phyloP scores from a whole-genome alignment of 2,888 invertebrate species.

The Oxyteleia sp. region DNA sequence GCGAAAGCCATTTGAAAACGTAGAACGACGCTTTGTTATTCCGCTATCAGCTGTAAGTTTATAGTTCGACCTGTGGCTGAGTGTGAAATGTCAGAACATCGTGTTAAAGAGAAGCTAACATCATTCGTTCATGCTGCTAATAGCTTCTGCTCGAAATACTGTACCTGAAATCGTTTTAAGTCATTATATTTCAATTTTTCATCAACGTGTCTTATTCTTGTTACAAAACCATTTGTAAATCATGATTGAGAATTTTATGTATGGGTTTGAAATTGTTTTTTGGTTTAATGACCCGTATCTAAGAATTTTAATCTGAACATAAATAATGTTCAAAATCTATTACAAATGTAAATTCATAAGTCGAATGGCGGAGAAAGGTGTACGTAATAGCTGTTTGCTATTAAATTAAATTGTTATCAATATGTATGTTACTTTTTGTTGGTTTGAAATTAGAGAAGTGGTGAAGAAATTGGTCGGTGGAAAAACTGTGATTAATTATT shows the following conservation, averaged over 20 bases:
- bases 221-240: no score
- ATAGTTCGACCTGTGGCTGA: slow-evolving; percentile 69
- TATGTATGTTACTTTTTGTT: no score
- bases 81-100: slow-evolving; percentile 87
- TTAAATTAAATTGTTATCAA: no score
- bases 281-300: no score
- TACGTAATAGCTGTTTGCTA: no score
- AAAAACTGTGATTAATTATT: no score
- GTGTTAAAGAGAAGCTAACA: slow-evolving; percentile 84
- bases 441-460: no score
- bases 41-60: slow-evolving; percentile 69
- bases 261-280: no score
- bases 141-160: slow-evolving; percentile 68
- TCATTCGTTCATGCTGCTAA: slow-evolving; percentile 74
- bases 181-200: slow-evolving; percentile 54
- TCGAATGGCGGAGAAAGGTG: no score
- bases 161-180: slow-evolving; percentile 46
- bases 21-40: slow-evolving; percentile 71
- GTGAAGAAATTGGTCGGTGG: no score
- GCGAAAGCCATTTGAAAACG: slow-evolving; percentile 53
- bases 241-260: no score
- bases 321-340: neutral
- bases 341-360: no score
- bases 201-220: neutral
- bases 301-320: neutral